phyloP scores from a whole-genome alignment of 2,113 vertebrate species.

The Sus scrofa region T2T-Sscrofa CM000827.6:75687001-75687500 shows the following conservation, averaged over 20 bases:
- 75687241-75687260: background rate
- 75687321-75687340: background rate
- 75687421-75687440: background rate
- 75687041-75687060: background rate
- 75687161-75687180: background rate
- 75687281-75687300: slow-evolving; percentile 45
- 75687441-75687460: background rate
- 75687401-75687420: background rate
- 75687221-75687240: background rate
- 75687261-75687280: background rate
- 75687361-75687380: background rate
- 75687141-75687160: background rate
- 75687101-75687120: background rate
- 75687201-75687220: background rate
- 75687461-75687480: background rate
- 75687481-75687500: background rate
- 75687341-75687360: background rate
- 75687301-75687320: background rate
- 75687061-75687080: background rate
- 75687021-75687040: background rate
- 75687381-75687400: background rate
- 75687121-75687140: background rate
- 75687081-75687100: background rate
- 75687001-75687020: background rate
- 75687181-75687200: slow-evolving; percentile 12